Evolutionary conservation across 2,888 invertebrate species (phyloP).

Genomic region (Tubulanus polymorphus): DNA sequence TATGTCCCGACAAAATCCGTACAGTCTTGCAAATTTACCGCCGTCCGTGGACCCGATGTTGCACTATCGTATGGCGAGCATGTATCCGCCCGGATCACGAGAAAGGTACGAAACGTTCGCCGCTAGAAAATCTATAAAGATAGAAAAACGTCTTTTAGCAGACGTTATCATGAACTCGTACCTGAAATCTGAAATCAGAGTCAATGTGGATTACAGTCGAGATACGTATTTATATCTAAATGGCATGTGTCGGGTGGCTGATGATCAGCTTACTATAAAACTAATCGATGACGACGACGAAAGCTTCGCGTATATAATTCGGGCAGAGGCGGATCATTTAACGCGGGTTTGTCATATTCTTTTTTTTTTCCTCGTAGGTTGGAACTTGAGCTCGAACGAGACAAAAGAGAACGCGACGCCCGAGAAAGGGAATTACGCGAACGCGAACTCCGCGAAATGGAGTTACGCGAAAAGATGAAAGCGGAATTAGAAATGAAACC

Average conservation of each 20-base stretch:
- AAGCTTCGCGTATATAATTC: no score
- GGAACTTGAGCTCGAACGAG: conserved; percentile 65
- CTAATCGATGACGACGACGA: no score
- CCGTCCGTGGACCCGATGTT: conserved; percentile 81
- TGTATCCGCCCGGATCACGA: conserved; percentile 68
- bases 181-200: no score
- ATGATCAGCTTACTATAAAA: no score
- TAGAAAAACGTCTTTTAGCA: no score
- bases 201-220: no score
- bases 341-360: neutral
- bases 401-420: conserved; percentile 61
- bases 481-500: conserved; percentile 71
- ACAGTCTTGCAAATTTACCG: conserved; percentile 55
- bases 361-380: conserved; percentile 44
- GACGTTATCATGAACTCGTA: no score
- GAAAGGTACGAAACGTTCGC: conserved; percentile 55
- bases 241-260: no score
- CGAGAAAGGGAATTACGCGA: conserved; percentile 51
- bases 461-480: conserved; percentile 79
- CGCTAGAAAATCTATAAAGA: no score
- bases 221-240: no score
- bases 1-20: conserved; percentile 22
- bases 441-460: conserved; percentile 62
- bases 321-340: no score
- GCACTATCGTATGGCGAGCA: conserved; percentile 71